Conservation (phyloP, 2,888 invertebrate genomes). For the Thereva unica region DNA sequence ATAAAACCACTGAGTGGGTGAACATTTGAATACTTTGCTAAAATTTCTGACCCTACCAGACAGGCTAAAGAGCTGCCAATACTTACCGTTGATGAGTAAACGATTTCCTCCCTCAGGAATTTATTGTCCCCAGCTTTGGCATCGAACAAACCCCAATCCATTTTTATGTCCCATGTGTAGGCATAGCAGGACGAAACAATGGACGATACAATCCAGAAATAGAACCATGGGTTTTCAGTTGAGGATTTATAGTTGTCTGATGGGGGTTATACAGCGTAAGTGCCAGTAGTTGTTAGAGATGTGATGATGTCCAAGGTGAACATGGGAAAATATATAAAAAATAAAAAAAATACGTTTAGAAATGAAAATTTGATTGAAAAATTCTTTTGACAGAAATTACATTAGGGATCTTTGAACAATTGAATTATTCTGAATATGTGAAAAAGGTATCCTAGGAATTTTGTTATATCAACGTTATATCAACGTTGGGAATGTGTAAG, state of each 20-base stretch:
- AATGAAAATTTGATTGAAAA: too few species aligned
- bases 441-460: too few species aligned
- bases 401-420: too few species aligned
- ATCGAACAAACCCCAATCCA: constrained; percentile 88
- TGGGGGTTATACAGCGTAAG: background rate
- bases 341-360: too few species aligned
- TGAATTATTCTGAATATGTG: too few species aligned
- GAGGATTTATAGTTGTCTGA: constrained; percentile 51
- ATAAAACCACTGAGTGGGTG: constrained; percentile 67
- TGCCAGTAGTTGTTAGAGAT: background rate
- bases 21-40: background rate
- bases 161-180: constrained; percentile 84
- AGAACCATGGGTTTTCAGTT: constrained; percentile 68
- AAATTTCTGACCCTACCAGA: background rate
- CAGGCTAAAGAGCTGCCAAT: constrained; percentile 9
- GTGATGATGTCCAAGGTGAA: too few species aligned
- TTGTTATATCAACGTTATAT: too few species aligned
- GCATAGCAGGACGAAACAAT: constrained; percentile 77
- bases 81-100: constrained; percentile 74
- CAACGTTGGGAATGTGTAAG: too few species aligned
- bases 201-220: constrained; percentile 70
- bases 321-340: too few species aligned
- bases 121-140: constrained; percentile 74
- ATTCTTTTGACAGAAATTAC: too few species aligned
- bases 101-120: constrained; percentile 77